These are phyloP conservation scores for Ibidorhyncha struthersii DNA, from an alignment of 2,113 vertebrate genomes.

Conservation along the genomic window DNA sequence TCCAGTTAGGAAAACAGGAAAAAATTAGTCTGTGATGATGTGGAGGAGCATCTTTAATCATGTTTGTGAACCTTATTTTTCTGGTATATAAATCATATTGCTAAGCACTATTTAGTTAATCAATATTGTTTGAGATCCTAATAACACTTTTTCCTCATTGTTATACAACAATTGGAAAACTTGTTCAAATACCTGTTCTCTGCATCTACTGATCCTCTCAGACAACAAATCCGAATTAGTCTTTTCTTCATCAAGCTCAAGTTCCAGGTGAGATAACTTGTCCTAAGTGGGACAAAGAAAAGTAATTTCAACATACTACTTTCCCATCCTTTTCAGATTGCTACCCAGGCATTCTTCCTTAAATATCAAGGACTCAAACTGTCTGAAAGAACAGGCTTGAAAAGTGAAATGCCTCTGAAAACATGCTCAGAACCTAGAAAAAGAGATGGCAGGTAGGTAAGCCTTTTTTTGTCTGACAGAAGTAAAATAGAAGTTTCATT, in stretches of 20 bases:
- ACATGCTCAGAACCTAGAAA: neutral
- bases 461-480: neutral
- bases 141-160: neutral
- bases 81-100: neutral
- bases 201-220: slow-evolving; percentile 86
- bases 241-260: slow-evolving; percentile 93
- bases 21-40: neutral
- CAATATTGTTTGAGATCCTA: neutral
- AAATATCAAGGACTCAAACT: neutral
- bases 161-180: neutral
- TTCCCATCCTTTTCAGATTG: neutral
- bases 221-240: slow-evolving; percentile 89
- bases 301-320: neutral
- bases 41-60: neutral
- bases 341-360: neutral
- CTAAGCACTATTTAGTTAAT: neutral
- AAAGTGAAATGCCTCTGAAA: neutral
- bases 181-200: slow-evolving; percentile 86
- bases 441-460: neutral
- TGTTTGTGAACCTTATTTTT: neutral
- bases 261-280: slow-evolving; percentile 86
- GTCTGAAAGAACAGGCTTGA: neutral
- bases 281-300: slow-evolving; percentile 77
- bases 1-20: neutral
- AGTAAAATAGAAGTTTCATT: neutral